phyloP scores from a whole-genome alignment of 2,797 vertebrate species.

The Falco novaeseelandiae region DNA sequence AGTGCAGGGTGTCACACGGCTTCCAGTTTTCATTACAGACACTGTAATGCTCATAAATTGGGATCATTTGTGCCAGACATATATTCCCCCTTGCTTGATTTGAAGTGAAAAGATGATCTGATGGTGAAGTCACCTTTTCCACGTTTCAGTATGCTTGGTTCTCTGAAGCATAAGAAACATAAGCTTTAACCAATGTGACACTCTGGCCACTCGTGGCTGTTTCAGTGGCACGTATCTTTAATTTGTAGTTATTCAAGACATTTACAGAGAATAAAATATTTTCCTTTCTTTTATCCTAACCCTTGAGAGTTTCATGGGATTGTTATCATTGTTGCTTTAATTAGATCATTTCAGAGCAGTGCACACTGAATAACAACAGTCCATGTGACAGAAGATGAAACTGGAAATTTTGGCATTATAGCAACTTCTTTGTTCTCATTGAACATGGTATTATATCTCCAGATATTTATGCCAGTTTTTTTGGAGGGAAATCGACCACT shows the following conservation, averaged over 20 bases:
- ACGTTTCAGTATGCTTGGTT: not conserved
- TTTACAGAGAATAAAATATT: not conserved
- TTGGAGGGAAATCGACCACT: not conserved
- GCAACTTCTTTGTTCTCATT: not conserved
- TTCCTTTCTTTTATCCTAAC: not conserved
- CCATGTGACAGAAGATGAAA: not conserved
- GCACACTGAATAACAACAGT: not conserved
- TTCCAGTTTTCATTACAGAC: not conserved
- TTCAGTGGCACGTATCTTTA: not conserved
- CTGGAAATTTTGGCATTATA: not conserved
- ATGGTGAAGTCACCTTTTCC: not conserved
- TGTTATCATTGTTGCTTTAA: not conserved
- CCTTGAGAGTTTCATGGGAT: not conserved
- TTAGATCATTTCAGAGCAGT: not conserved
- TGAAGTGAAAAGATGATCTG: not conserved
- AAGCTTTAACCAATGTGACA: rapidly evolving
- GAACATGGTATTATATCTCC: rapidly evolving
- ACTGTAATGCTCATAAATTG: not conserved
- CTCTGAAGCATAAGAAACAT: not conserved
- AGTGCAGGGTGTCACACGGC: rapidly evolving
- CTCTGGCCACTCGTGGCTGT: not conserved
- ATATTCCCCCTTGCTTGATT: not conserved
- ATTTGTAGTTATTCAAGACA: not conserved
- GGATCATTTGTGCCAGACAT: not conserved
- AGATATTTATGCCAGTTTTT: not conserved